Conservation (phyloP, 1,140 invertebrate species). For the Drosophila nannoptera region DNA sequence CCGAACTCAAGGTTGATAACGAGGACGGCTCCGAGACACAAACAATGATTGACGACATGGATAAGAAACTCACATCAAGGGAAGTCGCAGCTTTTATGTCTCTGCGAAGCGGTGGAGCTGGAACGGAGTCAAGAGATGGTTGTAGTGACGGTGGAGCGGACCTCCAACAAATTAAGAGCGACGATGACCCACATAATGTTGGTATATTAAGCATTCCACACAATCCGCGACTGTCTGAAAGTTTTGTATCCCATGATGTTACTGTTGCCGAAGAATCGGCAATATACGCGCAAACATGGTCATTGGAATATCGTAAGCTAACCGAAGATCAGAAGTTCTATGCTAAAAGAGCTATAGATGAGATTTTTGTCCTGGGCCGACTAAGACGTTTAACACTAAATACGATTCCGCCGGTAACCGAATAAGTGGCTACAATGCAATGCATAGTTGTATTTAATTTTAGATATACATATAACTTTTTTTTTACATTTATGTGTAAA, state of each 20-base stretch:
- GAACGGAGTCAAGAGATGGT: conserved; percentile 1
- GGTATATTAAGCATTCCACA: not conserved
- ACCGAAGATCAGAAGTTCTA: conserved; percentile 64
- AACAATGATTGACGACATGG: conserved; percentile 35
- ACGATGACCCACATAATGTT: conserved; percentile 10
- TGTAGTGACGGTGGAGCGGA: not conserved
- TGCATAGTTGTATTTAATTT: conserved; percentile 11
- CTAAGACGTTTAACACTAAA: conserved; percentile 57
- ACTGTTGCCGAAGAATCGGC: conserved; percentile 46
- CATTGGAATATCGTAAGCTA: conserved; percentile 60
- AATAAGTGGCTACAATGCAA: conserved; percentile 13
- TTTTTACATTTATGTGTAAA: conserved; percentile 22
- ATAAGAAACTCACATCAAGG: conserved; percentile 39
- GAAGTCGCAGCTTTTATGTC: conserved; percentile 39
- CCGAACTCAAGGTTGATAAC: conserved; percentile 23
- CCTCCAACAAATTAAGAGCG: conserved; percentile 1
- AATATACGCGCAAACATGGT: conserved; percentile 63
- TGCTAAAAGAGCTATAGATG: conserved; percentile 63
- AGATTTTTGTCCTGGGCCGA: conserved; percentile 61
- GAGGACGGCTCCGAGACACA: conserved; percentile 30
- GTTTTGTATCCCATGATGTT: conserved; percentile 28
- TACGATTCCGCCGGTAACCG: conserved; percentile 47
- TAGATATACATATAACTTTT: not conserved
- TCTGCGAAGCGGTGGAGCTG: conserved; percentile 9
- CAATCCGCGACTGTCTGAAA: conserved; percentile 23